phyloP scores from a whole-genome alignment of 1,140 invertebrate genomes.

The Drosophila bifasciata region DNA sequence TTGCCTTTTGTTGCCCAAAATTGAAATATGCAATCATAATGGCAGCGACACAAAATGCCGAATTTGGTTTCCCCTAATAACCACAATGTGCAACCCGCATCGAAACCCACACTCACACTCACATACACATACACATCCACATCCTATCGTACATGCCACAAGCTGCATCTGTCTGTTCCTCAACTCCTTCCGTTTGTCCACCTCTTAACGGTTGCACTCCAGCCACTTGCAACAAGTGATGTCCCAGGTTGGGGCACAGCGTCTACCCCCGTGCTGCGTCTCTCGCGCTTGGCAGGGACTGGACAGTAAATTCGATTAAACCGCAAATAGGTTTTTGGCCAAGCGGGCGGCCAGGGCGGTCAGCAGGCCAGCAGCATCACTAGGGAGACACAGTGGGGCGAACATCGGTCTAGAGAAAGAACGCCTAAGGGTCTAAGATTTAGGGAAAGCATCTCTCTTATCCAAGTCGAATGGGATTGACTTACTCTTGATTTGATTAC shows the following conservation, averaged over 20 bases:
- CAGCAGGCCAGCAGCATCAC: slow-evolving; percentile 55
- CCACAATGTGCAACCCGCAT: slow-evolving; percentile 50
- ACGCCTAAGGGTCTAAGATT: too few relatives aligned
- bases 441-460: too few relatives aligned
- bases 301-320: slow-evolving; percentile 81
- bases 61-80: slow-evolving; percentile 74
- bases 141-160: slow-evolving; percentile 36
- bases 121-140: background rate
- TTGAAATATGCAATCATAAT: slow-evolving; percentile 72
- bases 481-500: too few relatives aligned
- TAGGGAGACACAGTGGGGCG: slow-evolving; percentile 40
- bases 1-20: slow-evolving; percentile 58
- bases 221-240: slow-evolving; percentile 68
- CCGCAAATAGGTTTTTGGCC: slow-evolving; percentile 76
- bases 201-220: slow-evolving; percentile 42
- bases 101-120: background rate
- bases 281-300: slow-evolving; percentile 55
- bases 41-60: slow-evolving; percentile 67
- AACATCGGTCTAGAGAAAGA: background rate
- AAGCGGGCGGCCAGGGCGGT: slow-evolving; percentile 52
- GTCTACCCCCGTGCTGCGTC: slow-evolving; percentile 5
- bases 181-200: slow-evolving; percentile 27
- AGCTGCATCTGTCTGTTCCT: slow-evolving; percentile 29
- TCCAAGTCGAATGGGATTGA: too few relatives aligned
- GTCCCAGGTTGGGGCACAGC: slow-evolving; percentile 47